Conservation (phyloP, 2,113 vertebrate genomes). For the Zapornia atra region DNA sequence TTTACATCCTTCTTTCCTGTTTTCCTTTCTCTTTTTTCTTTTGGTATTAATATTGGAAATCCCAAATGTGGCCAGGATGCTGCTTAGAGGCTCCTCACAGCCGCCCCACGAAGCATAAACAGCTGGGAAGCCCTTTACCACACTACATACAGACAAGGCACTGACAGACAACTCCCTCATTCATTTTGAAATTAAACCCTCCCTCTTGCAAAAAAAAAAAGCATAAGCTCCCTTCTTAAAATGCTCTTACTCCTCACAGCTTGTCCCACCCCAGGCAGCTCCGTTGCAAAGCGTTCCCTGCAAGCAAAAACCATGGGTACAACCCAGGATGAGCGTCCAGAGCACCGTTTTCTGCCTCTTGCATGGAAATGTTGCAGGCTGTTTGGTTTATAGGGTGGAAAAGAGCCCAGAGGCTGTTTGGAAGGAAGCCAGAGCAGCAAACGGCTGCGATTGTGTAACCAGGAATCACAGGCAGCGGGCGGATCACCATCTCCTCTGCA, state of each 20-base stretch:
- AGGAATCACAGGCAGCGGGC: not conserved
- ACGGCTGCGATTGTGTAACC: not conserved
- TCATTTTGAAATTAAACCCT: not conserved
- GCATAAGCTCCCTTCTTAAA: not conserved
- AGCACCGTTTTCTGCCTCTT: not conserved
- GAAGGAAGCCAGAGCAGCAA: not conserved
- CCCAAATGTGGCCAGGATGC: not conserved
- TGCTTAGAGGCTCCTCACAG: not conserved
- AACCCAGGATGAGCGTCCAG: not conserved
- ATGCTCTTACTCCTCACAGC: not conserved
- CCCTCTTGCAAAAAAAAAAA: not conserved
- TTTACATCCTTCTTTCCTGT: not conserved
- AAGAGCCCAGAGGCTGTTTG: not conserved
- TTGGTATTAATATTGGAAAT: not conserved
- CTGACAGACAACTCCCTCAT: fast-evolving
- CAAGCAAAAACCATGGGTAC: not conserved
- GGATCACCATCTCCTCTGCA: not conserved
- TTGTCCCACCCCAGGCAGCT: not conserved
- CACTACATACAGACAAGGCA: not conserved
- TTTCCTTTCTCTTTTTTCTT: not conserved
- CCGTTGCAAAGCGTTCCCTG: not conserved
- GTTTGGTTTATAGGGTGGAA: not conserved
- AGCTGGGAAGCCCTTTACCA: not conserved
- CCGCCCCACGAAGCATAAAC: not conserved
- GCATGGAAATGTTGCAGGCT: not conserved